Percentiles rank a stretch among this genome's conserved stretches.
Conservation (phyloP, 2,113 vertebrate genomes). For the Cyanocitta stelleri region DNA sequence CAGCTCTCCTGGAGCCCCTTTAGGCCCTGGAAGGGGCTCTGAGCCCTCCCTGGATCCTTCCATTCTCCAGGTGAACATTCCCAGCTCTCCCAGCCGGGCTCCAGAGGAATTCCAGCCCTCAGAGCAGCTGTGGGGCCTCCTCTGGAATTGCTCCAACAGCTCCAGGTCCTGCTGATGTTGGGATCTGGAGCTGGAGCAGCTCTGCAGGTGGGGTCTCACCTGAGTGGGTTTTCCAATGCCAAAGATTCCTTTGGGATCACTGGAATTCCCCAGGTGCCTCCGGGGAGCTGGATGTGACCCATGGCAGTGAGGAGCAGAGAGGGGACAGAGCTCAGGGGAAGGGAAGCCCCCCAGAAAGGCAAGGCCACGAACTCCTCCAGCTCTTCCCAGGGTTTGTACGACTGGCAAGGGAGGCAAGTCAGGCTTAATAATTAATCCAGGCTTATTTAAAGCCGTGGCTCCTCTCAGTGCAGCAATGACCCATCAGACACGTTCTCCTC, state of each 20-base stretch:
- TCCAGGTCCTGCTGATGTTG: fast-evolving
- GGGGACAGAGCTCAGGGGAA: neutral
- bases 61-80: neutral
- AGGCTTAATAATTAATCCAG: neutral
- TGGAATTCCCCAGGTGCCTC: neutral
- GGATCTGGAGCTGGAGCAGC: neutral
- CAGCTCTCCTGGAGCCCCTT: neutral
- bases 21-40: neutral
- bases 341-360: fast-evolving
- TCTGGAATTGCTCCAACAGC: neutral
- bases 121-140: fast-evolving
- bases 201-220: neutral
- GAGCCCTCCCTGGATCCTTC: neutral
- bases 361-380: fast-evolving
- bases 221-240: fast-evolving
- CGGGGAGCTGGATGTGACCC: neutral
- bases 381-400: neutral
- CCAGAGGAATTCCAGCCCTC: neutral
- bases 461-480: neutral
- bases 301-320: neutral
- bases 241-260: neutral
- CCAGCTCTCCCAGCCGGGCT: neutral
- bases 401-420: fast-evolving
- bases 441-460: neutral
- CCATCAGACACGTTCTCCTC: neutral